Evolutionary conservation across 2,888 invertebrate species (phyloP), one percentile per base, ranked within the genome.

Genomic region (Balanococcus diminutus): DNA sequence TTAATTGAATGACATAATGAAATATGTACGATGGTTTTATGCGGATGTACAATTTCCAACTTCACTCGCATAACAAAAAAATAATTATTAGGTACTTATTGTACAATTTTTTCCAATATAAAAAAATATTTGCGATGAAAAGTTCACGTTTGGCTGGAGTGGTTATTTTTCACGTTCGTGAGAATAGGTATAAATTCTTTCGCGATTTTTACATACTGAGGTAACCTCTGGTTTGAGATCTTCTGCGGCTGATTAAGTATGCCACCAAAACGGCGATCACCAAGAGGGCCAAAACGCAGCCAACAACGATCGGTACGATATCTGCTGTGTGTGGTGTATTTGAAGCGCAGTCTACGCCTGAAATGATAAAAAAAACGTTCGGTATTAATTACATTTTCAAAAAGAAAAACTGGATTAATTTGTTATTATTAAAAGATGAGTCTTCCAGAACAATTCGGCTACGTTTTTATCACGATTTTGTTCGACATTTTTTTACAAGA

Each of bases 291-390:
- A 99, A 92, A 83, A 96, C 96, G 90, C 96, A 96, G 19, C 99
- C 99, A 87, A 99, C 99, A 28, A 96, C 97, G 89, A 99, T 98
- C 31, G 99, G 99, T 86, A 99, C 98, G 87, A 97, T 93, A 91
- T 98, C 98, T 19, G 96, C 93, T 5, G 95, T 94, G 88, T 94
- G 93, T 51, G 92, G 91, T 86, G 93, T 92, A 95, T 94, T 42
- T 81, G 19, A 16, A n/a, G 36, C 28, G 19, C 72, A 39, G 25
- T 82, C 82, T 89, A 93, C 91, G 1, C 93, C 95, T 95, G 90
- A 87, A 87, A 87, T 87, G 88, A 86, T 86, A 87, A 83, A 87
- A 67, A n/a, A n/a, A n/a, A n/a, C n/a, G n/a, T n/a, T n/a, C 81
- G 61, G 67, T 46, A n/a, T 46, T 36, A 36, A 8, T 36, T 36